These are phyloP conservation scores for Candidula unifasciata DNA, from an alignment of 2,888 invertebrate species.

Conservation along the genomic window DNA sequence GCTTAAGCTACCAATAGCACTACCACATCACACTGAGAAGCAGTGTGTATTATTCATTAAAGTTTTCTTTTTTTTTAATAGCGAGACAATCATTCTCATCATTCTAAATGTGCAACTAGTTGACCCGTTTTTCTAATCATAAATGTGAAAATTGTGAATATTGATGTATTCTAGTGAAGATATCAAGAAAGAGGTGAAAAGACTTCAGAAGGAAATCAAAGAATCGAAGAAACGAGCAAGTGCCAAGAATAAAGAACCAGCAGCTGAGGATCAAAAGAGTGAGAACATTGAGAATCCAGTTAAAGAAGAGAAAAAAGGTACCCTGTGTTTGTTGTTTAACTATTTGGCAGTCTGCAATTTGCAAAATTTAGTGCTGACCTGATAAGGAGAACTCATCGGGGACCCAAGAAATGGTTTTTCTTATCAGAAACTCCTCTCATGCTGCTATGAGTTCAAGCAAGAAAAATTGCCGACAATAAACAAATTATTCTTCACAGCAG, in stretches of 20 bases:
- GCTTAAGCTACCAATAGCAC: too few species aligned
- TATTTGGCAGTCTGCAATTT: not conserved
- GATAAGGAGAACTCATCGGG: too few species aligned
- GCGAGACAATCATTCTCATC: not conserved
- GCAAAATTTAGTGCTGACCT: too few species aligned
- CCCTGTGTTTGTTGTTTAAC: not conserved
- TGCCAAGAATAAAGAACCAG: conserved; percentile 24
- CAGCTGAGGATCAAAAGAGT: conserved; percentile 1
- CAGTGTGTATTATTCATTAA: too few species aligned
- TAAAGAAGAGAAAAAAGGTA: conserved; percentile 46
- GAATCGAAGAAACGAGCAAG: conserved; percentile 50
- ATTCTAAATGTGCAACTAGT: too few species aligned
- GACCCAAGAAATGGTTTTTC: too few species aligned
- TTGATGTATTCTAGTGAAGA: conserved; percentile 49
- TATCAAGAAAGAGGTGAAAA: conserved; percentile 47
- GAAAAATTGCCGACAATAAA: too few species aligned
- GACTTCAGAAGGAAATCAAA: conserved; percentile 53
- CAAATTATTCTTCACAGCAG: too few species aligned
- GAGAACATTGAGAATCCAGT: conserved; percentile 30
- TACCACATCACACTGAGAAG: too few species aligned
- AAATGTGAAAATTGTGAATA: not conserved
- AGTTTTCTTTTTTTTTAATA: not conserved
- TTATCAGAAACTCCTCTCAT: too few species aligned
- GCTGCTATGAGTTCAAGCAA: too few species aligned
- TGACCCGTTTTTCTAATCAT: not conserved